Percentiles rank a stretch among this genome's conserved stretches.
Evolutionary conservation across 1,140 invertebrate genomes (phyloP).

Genomic region (Lordiphosa stackelbergi): DNA sequence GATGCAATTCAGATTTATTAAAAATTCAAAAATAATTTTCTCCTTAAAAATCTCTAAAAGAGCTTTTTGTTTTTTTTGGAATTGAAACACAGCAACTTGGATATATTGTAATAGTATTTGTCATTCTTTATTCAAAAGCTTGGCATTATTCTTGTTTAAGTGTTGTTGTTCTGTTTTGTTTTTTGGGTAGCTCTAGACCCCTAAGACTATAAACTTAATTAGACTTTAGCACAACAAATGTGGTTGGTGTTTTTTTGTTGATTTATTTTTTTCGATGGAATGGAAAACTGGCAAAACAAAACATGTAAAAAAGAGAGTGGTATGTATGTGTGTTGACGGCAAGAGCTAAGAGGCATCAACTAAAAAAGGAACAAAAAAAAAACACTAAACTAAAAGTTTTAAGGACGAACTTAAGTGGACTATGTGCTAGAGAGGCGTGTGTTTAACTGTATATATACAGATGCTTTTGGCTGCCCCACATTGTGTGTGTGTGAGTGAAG

Average conservation of each 20-base stretch:
- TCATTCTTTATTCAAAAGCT: slow-evolving; percentile 53
- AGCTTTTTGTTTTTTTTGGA: slow-evolving; percentile 6
- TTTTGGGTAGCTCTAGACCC: slow-evolving; percentile 20
- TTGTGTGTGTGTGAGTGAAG: neutral
- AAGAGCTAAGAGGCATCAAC: slow-evolving; percentile 19
- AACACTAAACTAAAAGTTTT: too few species aligned
- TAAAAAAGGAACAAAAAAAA: slow-evolving; percentile 20
- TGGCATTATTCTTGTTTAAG: slow-evolving; percentile 13
- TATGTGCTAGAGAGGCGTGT: slow-evolving; percentile 3
- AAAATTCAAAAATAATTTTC: too few species aligned
- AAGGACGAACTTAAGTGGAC: slow-evolving; percentile 18
- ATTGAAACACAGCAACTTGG: slow-evolving; percentile 45
- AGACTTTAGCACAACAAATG: slow-evolving; percentile 37
- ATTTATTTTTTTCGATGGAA: slow-evolving; percentile 33
- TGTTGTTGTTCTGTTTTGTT: slow-evolving; percentile 18
- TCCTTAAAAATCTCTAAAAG: too few species aligned
- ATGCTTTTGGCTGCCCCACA: too few species aligned
- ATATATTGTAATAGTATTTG: slow-evolving; percentile 18
- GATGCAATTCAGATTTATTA: too few species aligned
- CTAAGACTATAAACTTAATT: slow-evolving; percentile 54
- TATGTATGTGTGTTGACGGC: slow-evolving; percentile 20
- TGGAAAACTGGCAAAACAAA: slow-evolving; percentile 35
- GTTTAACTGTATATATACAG: too few species aligned
- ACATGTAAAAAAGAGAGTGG: slow-evolving; percentile 6
- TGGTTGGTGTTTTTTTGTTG: slow-evolving; percentile 10